Conservation (phyloP, 2,888 invertebrate species). For the Julus scanicus region DNA sequence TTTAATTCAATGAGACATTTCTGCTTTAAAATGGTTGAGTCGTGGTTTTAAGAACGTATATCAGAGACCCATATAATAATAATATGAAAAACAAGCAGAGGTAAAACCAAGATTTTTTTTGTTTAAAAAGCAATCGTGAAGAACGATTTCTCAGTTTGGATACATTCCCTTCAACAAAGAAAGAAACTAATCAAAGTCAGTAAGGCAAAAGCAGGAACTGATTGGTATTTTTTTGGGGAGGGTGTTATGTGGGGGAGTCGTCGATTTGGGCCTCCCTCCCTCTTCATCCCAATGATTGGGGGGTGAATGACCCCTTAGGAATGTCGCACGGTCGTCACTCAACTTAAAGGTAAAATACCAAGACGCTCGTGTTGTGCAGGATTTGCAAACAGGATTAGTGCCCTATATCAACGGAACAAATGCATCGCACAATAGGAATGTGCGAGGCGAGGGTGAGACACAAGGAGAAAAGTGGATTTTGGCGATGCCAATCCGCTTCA, state of each 20-base stretch:
- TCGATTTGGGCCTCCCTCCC: not conserved
- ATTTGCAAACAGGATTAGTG: slow-evolving; percentile 27
- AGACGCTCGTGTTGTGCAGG: not conserved
- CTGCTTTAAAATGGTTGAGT: too few species aligned
- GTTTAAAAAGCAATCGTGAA: not conserved
- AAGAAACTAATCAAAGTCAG: not conserved
- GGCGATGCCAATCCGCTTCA: slow-evolving; percentile 7
- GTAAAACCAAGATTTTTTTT: not conserved
- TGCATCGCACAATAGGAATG: not conserved
- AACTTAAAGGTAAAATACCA: not conserved
- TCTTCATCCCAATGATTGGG: not conserved
- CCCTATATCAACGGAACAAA: slow-evolving; percentile 38
- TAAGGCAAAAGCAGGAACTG: not conserved
- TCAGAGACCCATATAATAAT: not conserved
- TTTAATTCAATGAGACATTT: too few species aligned
- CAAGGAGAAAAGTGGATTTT: not conserved
- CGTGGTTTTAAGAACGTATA: too few species aligned
- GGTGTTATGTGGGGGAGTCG: not conserved
- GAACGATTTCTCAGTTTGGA: not conserved
- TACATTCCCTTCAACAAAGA: not conserved
- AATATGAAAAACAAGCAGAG: not conserved
- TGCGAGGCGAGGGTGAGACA: not conserved
- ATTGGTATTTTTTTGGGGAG: not conserved
- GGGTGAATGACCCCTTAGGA: slow-evolving; percentile 10
- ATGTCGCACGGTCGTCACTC: slow-evolving; percentile 25